phyloP scores from a whole-genome alignment of 2,888 invertebrate genomes.

The Hyppa rectilinea region DNA sequence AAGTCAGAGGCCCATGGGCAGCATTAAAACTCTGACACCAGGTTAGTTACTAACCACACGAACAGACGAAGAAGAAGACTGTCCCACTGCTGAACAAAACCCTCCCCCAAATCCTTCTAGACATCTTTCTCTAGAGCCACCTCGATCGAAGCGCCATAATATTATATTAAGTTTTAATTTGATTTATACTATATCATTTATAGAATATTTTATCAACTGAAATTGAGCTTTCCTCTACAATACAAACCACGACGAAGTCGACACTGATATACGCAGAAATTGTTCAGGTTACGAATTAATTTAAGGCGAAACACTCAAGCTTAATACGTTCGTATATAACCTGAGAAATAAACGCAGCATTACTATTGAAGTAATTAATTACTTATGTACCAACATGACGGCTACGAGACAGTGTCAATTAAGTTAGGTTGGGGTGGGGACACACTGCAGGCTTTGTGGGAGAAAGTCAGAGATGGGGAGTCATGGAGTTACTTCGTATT shows the following conservation, averaged over 20 bases:
- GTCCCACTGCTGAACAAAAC: too few species aligned
- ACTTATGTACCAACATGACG: conserved; percentile 72
- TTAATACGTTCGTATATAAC: conserved; percentile 42
- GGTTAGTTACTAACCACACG: too few species aligned
- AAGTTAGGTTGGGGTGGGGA: conserved; percentile 56
- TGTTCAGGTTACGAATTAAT: conserved; percentile 57
- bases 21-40: too few species aligned
- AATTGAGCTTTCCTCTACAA: conserved; percentile 7
- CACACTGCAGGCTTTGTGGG: conserved; percentile 15
- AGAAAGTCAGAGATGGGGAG: too few species aligned
- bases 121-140: too few species aligned
- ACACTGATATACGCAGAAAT: conserved; percentile 42
- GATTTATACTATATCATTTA: not conserved
- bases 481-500: too few species aligned
- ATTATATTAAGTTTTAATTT: too few species aligned
- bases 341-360: conserved; percentile 62
- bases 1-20: too few species aligned
- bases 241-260: conserved; percentile 38
- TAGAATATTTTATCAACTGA: not conserved
- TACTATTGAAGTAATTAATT: conserved; percentile 79
- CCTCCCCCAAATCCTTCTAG: too few species aligned
- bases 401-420: conserved; percentile 74
- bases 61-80: too few species aligned
- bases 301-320: conserved; percentile 38
- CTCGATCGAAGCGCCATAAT: too few species aligned